Conservation (phyloP, 2,797 vertebrate genomes). For the Catostomus latipinnis region DNA sequence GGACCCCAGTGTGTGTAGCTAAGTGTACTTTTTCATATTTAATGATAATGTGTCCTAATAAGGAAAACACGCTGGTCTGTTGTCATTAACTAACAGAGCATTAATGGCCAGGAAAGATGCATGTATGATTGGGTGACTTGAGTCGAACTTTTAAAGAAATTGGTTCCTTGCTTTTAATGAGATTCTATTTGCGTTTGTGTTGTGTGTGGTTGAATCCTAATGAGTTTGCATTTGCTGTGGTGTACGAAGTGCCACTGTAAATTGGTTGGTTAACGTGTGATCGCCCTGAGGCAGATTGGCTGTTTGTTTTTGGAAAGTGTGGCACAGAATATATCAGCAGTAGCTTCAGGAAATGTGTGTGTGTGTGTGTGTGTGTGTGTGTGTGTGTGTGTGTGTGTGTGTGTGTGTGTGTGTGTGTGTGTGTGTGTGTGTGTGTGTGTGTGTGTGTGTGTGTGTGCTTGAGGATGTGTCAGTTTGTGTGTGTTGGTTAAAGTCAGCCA, state of each 20-base stretch:
- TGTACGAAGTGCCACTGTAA: conserved; percentile 36
- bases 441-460: conserved; percentile 17
- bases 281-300: conserved; percentile 48
- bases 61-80: conserved; percentile 44
- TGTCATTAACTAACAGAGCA: conserved; percentile 37
- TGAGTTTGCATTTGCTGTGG: conserved; percentile 30
- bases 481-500: conserved; percentile 45
- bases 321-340: conserved; percentile 42
- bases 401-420: conserved; percentile 17
- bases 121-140: conserved; percentile 43
- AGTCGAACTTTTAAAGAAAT: conserved; percentile 19
- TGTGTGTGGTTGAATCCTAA: conserved; percentile 33
- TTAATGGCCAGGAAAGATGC: conserved; percentile 46
- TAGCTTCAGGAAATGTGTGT: conserved; percentile 18
- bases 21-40: conserved; percentile 32
- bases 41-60: conserved; percentile 43
- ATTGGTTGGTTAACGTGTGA: conserved; percentile 52
- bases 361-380: conserved; percentile 19
- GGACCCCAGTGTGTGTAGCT: conserved; percentile 15
- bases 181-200: conserved; percentile 18
- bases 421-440: conserved; percentile 12
- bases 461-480: conserved; percentile 24
- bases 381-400: conserved; percentile 5
- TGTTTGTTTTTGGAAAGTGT: conserved; percentile 36
- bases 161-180: conserved; percentile 36